Base-by-base conservation (phyloP, 1,140 invertebrate species). In the Pseudobourletiella spinata region DNA sequence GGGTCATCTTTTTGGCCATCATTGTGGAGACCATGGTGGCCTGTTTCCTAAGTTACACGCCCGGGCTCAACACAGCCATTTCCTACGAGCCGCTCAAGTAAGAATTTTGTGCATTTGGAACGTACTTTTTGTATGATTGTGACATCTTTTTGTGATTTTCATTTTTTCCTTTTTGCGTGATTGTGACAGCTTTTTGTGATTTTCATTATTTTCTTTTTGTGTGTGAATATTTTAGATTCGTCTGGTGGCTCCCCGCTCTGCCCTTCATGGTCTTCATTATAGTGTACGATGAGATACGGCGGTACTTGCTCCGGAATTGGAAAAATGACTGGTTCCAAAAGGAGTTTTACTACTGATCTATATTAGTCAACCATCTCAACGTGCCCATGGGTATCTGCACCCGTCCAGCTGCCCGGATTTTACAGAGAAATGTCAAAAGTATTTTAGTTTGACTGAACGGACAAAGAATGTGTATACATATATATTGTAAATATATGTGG, bases 321-420 rank as follows among this genome's bases (percentile, higher is more conserved):
- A 80, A 81, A 58, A 80, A 81, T 50, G 16, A 3, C 22, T 84
- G 80, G 79, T 77, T 83, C 52, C 82, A 84, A 70, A 67, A 72
- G 54, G 83, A 84, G 72, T 84, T 83, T 55, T 84, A 84, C 70
- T 83, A 82, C 72, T 82, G 76, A n/a, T n/a, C n/a, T n/a, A n/a
- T n/a, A n/a, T n/a, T n/a, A n/a, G n/a, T n/a, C n/a, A n/a, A n/a
- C n/a, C n/a, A n/a, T n/a, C n/a, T n/a, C n/a, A n/a, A n/a, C n/a
- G n/a, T n/a, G n/a, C n/a, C n/a, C n/a, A n/a, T n/a, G n/a, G n/a
- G n/a, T n/a, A n/a, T n/a, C n/a, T n/a, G n/a, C n/a, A n/a, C n/a
- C n/a, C n/a, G n/a, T n/a, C n/a, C n/a, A n/a, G n/a, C n/a, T n/a
- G n/a, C n/a, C n/a, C n/a, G n/a, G n/a, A n/a, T n/a, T n/a, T n/a